phyloP scores from a whole-genome alignment of 2,797 vertebrate genomes.

The Sus cebifrons region DNA sequence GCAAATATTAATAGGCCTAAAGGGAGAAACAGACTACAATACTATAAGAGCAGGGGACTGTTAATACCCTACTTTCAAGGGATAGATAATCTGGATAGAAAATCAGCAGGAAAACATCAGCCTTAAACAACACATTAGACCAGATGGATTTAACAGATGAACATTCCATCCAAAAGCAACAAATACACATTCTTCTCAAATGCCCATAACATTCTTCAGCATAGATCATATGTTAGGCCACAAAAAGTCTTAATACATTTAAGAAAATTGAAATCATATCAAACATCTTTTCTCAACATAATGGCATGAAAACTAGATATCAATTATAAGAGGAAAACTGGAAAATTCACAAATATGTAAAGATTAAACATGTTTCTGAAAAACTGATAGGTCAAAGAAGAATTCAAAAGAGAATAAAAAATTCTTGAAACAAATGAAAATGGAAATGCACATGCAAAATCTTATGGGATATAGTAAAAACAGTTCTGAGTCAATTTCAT shows the following conservation, averaged over 20 bases:
- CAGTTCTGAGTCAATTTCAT: background rate
- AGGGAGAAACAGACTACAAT: background rate
- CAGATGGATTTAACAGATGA: background rate
- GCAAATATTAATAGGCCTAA: background rate
- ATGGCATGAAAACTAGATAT: background rate
- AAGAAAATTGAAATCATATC: background rate
- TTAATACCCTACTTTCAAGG: background rate
- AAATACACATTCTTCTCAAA: background rate
- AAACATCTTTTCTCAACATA: background rate
- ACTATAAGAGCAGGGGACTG: background rate
- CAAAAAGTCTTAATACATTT: background rate
- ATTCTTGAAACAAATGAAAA: background rate
- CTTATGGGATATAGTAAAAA: background rate
- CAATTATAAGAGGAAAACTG: background rate
- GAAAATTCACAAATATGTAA: background rate
- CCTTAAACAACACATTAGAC: background rate
- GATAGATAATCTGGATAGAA: background rate
- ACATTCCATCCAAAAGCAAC: conserved; percentile 10
- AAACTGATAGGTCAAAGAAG: background rate
- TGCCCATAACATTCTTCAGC: background rate
- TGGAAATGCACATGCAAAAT: background rate
- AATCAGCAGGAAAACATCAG: background rate
- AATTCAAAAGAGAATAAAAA: background rate
- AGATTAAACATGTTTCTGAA: background rate
- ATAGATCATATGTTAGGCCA: background rate